Percentiles rank a stretch among this genome's conserved stretches.
These are phyloP conservation scores for Cyrtorhinus lividipennis DNA, from an alignment of 1,140 invertebrate genomes.

Conservation along the genomic window DNA sequence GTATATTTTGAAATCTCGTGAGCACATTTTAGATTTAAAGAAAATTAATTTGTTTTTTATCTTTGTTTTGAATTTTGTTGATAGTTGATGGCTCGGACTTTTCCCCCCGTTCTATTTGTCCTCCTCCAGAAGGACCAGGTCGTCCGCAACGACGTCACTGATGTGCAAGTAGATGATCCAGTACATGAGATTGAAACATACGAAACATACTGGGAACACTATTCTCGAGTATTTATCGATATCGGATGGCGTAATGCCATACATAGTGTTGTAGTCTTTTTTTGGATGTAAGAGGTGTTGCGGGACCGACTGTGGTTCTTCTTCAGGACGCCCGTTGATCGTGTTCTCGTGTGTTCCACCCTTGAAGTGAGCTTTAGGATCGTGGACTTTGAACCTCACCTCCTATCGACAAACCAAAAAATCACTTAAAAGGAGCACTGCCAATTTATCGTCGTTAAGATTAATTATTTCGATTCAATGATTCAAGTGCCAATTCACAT, in stretches of 20 bases:
- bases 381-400: constrained; percentile 85
- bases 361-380: constrained; percentile 81
- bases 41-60: constrained; percentile 8
- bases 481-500: too few relatives aligned
- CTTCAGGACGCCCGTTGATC: constrained; percentile 58
- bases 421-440: constrained; percentile 49
- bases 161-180: constrained; percentile 96
- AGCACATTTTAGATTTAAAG: constrained; percentile 12
- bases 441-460: too few relatives aligned
- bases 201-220: constrained; percentile 91
- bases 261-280: constrained; percentile 45
- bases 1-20: constrained; percentile 13
- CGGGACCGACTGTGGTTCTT: constrained; percentile 48
- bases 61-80: constrained; percentile 2
- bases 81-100: constrained; percentile 6
- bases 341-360: constrained; percentile 79
- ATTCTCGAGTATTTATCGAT: constrained; percentile 94
- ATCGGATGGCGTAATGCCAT: constrained; percentile 79
- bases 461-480: not conserved
- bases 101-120: constrained; percentile 45
- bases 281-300: constrained; percentile 55
- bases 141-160: constrained; percentile 83
- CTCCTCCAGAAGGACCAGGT: constrained; percentile 70
- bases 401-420: constrained; percentile 42
- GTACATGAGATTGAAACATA: constrained; percentile 95